Evolutionary conservation across 2,797 vertebrate genomes (phyloP), one percentile per base, ranked within the genome.

Genomic region (Chloroceryle amazona): DNA sequence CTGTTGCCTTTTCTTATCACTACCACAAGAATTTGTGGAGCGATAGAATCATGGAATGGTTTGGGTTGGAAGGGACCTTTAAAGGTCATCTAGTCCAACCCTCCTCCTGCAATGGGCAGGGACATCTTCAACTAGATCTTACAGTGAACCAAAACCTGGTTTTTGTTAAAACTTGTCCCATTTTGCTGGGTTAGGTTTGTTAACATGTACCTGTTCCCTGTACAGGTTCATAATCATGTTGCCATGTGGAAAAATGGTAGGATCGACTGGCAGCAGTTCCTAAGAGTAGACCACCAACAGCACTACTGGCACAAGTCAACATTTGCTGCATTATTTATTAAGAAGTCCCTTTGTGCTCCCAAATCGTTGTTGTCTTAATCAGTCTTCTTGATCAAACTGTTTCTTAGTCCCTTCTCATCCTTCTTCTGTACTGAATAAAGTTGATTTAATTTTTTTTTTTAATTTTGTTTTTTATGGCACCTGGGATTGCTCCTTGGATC

Each of bases 1-100:
- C 54, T 86, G 9, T 46, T 94, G 70, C 70, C 70, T 60, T 92
- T 96, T 70, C 58, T 96, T 90, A 81, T 62, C 90, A 74, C 73
- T 51, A 60, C n/a, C 31, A 12, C n/a, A 84, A 75, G 80, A 88
- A 47, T 86, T 93, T 91, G 67, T 88, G 65, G 57, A 83, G 49
- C 57, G 18, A 6, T 58, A 75, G 52, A 79, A 49, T 58, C 33
- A 58, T 19, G 72, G 35, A 60, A 41, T 81, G 39, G 10, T 68
- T 60, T n/a, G 28, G 46, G 8, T 68, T 81, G 61, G 52, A 70
- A 91, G 23, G 26, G 11, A 28, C 29, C 46, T 46, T 37, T 35
- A 67, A 92, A 92, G 63, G 54, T 80, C 89, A 63, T 37, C 22
- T 92, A 31, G n/a, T 86, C 35, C 60, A 31, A 3, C 16, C 16